Conservation (phyloP, 2,113 vertebrate species). For the Romanogobio albipinnatus region DNA sequence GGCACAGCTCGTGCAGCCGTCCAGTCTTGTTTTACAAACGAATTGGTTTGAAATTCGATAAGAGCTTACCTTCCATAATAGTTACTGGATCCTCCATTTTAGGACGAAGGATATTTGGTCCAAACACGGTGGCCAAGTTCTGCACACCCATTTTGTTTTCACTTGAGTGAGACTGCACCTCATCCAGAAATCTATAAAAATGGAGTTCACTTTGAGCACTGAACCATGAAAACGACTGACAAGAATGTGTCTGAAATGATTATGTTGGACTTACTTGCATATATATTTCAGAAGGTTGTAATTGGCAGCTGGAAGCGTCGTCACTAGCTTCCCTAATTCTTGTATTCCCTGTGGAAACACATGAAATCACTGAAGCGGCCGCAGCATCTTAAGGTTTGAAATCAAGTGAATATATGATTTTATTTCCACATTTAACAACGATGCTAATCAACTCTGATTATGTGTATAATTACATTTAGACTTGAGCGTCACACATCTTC, state of each 20-base stretch:
- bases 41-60: background rate
- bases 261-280: constrained; percentile 86
- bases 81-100: constrained; percentile 91
- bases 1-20: background rate
- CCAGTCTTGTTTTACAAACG: background rate
- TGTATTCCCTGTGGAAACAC: constrained; percentile 81
- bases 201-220: background rate
- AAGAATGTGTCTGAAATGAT: background rate
- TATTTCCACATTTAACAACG: background rate
- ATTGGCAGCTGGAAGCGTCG: constrained; percentile 89
- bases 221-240: background rate
- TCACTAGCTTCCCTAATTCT: constrained; percentile 89
- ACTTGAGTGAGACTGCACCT: constrained; percentile 90
- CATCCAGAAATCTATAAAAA: constrained; percentile 87
- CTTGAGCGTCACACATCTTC: background rate
- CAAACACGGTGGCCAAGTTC: constrained; percentile 95
- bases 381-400: background rate
- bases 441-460: background rate
- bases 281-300: constrained; percentile 96
- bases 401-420: background rate
- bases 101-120: constrained; percentile 93
- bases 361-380: background rate
- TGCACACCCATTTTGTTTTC: constrained; percentile 98
- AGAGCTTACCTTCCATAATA: constrained; percentile 90
- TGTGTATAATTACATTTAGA: background rate